Base-by-base conservation (phyloP, 23 tunicate species). In the Styela clava region DNA sequence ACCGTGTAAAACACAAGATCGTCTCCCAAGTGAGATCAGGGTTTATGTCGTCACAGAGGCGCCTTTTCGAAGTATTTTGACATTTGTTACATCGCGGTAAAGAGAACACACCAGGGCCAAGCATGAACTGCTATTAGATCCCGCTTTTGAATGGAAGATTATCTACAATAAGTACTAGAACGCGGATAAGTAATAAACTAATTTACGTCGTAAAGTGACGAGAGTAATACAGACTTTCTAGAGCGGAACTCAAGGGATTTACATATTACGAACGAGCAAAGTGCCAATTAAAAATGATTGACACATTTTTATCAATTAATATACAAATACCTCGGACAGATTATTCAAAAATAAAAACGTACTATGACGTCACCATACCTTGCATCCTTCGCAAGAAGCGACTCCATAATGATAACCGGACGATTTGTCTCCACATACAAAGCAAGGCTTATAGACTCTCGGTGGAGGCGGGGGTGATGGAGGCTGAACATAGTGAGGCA, bases 401-500 rank as follows among this genome's bases (percentile, higher is more conserved):
- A 93, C 93, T 16, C 98, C 98, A 62, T 93, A 93, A 61, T 93
- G 98, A 81, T 93, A 93, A 37, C 98, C 98, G 0, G 98, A 93
- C 1, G 93, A 87, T 44, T 88, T 93, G 84, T 93, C 98, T 19
- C 98, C 98, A 61, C 98, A 93, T 61, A 93, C 98, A 61, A 93
- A 93, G 62, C 98, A 93, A 0, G 98, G 98, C 64, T 93, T 93
- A 89, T 85, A 93, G 5, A 82, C 83, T n/a, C 98, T 44, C 12
- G 98, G 98, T 22, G 98, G 98, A 1, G 98, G 97, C 12, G 97
- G 98, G 9, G 98, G 98, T 2, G 98, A 87, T 5, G 98, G 97
- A n/a, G 95, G 95, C 29, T 62, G 69, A 21, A 52, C 77, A 7
- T 72, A 81, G 56, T 61, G 74, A 52, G 85, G 82, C 16, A 33